Conservation (phyloP, 2,797 vertebrate species). For the Argya squamiceps region DNA sequence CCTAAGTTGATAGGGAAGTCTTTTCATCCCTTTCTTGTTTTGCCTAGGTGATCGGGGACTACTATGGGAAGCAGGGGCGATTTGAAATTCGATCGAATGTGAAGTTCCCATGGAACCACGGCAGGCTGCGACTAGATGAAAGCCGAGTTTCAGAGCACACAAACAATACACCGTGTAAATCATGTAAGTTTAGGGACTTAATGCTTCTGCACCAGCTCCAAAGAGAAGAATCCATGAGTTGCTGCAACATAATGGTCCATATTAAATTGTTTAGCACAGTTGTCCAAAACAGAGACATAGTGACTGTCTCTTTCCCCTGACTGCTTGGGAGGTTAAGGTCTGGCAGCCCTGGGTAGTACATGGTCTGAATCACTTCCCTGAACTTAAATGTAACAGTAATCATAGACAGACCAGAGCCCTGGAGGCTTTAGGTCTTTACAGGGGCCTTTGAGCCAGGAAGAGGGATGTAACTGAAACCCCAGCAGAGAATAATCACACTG, state of each 20-base stretch:
- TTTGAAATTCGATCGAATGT: slow-evolving; percentile 86
- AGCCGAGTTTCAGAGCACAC: slow-evolving; percentile 70
- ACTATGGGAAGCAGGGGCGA: slow-evolving; percentile 87
- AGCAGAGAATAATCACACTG: neutral
- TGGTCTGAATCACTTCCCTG: neutral
- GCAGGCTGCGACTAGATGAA: slow-evolving; percentile 77
- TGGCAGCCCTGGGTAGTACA: neutral
- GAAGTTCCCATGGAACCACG: slow-evolving; percentile 83
- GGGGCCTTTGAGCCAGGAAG: neutral
- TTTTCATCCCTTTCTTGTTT: neutral
- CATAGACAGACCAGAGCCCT: neutral
- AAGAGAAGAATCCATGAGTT: neutral
- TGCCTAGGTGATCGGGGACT: slow-evolving; percentile 89
- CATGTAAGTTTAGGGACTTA: slow-evolving; percentile 78
- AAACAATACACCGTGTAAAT: slow-evolving; percentile 78
- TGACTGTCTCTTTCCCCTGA: neutral
- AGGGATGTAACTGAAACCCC: neutral
- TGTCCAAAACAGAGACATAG: fast-evolving
- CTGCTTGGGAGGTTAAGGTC: neutral
- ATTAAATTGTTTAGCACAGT: neutral
- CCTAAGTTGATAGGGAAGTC: neutral
- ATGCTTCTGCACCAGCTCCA: neutral
- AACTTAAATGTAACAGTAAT: neutral
- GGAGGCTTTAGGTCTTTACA: neutral
- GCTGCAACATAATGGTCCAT: neutral